Conservation (phyloP, 92 coral and sea anemone species). For the Bergia puertoricense region DNA sequence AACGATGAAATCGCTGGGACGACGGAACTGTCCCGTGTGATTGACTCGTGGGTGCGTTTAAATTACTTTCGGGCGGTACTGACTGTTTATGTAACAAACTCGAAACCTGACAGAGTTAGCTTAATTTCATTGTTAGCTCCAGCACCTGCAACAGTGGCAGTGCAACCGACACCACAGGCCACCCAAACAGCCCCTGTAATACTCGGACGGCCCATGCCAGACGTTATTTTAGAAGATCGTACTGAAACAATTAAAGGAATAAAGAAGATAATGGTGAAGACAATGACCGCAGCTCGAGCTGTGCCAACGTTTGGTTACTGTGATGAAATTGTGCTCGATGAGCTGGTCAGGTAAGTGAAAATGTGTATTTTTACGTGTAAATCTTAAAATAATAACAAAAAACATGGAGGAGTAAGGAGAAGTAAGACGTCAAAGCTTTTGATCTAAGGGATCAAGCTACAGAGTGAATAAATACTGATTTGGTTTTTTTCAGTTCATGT, state of each 20-base stretch:
- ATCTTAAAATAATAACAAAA: no score
- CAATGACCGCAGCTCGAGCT: constrained; percentile 82
- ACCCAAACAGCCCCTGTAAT: constrained; percentile 51
- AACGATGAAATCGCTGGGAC: no score
- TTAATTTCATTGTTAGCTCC: background rate
- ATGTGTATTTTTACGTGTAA: no score
- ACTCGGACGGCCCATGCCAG: constrained; percentile 66
- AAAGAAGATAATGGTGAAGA: constrained; percentile 85
- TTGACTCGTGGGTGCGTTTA: no score
- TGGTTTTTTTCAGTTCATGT: no score
- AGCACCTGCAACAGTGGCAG: constrained; percentile 9
- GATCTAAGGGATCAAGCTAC: no score
- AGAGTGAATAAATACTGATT: no score
- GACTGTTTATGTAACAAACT: no score
- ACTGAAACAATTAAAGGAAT: constrained; percentile 87
- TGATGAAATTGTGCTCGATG: constrained; percentile 86
- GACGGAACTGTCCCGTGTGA: no score
- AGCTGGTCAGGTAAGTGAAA: constrained; percentile 72
- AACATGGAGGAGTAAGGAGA: no score
- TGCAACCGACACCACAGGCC: constrained; percentile 40
- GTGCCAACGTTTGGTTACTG: constrained; percentile 81
- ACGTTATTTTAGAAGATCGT: constrained; percentile 74
- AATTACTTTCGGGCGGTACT: no score
- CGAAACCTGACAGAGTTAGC: background rate
- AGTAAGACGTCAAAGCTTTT: no score